Percentiles rank a stretch among this genome's conserved stretches.
phyloP scores from a whole-genome alignment of 2,113 vertebrate genomes.

The Noctilio leporinus region DNA sequence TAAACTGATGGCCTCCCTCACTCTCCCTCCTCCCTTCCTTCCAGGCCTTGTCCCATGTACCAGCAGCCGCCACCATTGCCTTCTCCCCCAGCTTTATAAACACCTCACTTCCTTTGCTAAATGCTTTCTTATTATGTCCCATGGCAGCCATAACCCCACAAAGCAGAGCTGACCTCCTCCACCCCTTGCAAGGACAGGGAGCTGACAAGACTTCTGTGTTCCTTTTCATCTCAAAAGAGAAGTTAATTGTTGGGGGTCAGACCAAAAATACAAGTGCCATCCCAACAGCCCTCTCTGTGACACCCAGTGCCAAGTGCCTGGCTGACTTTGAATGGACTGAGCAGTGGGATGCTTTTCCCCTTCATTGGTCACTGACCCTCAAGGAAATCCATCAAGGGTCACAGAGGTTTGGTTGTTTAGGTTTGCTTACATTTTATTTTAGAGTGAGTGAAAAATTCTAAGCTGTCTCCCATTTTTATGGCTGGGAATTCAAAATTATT shows the following conservation, averaged over 20 bases:
- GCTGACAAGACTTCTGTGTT: not conserved
- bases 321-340: not conserved
- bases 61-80: not conserved
- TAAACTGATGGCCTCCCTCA: not conserved
- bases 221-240: conserved; percentile 3
- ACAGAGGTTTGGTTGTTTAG: not conserved
- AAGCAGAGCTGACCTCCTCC: not conserved
- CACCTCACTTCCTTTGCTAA: not conserved
- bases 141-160: not conserved
- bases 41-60: not conserved
- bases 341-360: not conserved
- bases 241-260: conserved; percentile 2
- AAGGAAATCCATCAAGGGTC: not conserved
- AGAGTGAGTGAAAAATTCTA: not conserved
- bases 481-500: not conserved
- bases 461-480: not conserved
- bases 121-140: not conserved
- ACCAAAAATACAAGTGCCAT: not conserved
- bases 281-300: not conserved
- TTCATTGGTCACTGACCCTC: not conserved
- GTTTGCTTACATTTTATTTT: conserved; percentile 14
- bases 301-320: not conserved
- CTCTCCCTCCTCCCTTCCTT: not conserved
- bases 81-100: not conserved
- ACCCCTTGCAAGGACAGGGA: not conserved